These are phyloP conservation scores for Vanessa atalanta DNA, from an alignment of 1,140 invertebrate genomes.

Conservation along the genomic window DNA sequence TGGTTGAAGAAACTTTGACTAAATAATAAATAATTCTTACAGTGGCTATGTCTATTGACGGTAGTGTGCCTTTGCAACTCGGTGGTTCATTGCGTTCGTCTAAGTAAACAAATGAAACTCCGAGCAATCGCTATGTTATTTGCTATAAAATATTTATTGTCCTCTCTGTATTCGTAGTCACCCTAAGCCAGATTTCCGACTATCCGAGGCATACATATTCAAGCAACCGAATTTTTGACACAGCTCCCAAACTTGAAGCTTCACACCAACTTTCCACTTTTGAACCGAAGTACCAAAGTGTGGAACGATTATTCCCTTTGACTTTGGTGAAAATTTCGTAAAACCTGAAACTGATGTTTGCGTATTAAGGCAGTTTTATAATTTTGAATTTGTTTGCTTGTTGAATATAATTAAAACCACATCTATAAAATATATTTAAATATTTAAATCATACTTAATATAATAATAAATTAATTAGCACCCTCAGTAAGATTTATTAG, in stretches of 20 bases:
- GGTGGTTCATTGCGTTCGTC: too few species aligned
- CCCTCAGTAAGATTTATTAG: too few species aligned
- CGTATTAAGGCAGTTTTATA: not conserved
- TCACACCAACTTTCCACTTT: conserved; percentile 11
- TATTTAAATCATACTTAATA: too few species aligned
- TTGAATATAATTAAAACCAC: not conserved
- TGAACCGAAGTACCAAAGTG: conserved; percentile 13
- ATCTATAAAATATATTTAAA: too few species aligned
- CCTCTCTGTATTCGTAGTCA: not conserved
- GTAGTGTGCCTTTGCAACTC: too few species aligned
- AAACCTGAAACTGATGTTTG: conserved; percentile 1
- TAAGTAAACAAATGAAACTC: too few species aligned
- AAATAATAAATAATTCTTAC: too few species aligned
- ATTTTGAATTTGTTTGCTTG: not conserved
- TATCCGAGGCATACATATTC: conserved; percentile 11
- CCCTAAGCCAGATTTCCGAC: not conserved
- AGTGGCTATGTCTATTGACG: too few species aligned
- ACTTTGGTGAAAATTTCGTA: not conserved
- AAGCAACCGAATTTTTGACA: conserved; percentile 11
- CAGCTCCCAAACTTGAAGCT: conserved; percentile 4
- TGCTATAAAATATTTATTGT: too few species aligned
- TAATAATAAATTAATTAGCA: too few species aligned
- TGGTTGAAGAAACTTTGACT: too few species aligned
- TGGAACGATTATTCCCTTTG: conserved; percentile 12
- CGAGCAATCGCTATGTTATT: too few species aligned